Conservation (phyloP, 2,888 invertebrate species). For the Mayetiola destructor region DNA sequence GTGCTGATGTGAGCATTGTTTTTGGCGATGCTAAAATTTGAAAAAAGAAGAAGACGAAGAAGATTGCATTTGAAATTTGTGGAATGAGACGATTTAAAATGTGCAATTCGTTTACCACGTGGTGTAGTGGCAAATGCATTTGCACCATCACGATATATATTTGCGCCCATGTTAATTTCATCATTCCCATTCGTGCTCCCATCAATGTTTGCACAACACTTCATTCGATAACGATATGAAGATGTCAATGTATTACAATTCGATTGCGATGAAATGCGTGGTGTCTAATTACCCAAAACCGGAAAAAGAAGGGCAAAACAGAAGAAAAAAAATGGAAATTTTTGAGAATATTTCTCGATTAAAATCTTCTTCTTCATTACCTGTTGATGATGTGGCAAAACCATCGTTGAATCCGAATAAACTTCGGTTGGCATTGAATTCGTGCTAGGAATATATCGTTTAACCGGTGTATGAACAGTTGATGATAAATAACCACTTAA, state of each 20-base stretch:
- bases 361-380: background rate
- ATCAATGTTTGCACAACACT: constrained; percentile 27
- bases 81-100: too few species aligned
- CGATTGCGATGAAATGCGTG: constrained; percentile 1
- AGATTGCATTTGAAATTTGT: too few species aligned
- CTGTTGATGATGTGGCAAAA: constrained; percentile 12
- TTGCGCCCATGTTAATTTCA: background rate
- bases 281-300: background rate
- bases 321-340: background rate
- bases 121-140: constrained; percentile 16
- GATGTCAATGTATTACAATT: constrained; percentile 11
- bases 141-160: background rate
- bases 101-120: constrained; percentile 18
- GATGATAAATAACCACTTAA: constrained; percentile 28
- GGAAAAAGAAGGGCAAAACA: background rate
- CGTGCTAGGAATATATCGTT: constrained; percentile 34
- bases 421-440: constrained; percentile 28
- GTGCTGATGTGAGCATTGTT: background rate
- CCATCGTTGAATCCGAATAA: constrained; percentile 22
- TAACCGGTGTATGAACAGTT: constrained; percentile 35
- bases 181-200: background rate
- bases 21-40: too few species aligned
- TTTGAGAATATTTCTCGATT: background rate
- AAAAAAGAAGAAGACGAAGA: too few species aligned
- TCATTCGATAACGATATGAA: constrained; percentile 30